Percentiles rank a stretch among this genome's conserved stretches.
phyloP scores from a whole-genome alignment of 2,797 vertebrate genomes.

The Chromis chromis region DNA sequence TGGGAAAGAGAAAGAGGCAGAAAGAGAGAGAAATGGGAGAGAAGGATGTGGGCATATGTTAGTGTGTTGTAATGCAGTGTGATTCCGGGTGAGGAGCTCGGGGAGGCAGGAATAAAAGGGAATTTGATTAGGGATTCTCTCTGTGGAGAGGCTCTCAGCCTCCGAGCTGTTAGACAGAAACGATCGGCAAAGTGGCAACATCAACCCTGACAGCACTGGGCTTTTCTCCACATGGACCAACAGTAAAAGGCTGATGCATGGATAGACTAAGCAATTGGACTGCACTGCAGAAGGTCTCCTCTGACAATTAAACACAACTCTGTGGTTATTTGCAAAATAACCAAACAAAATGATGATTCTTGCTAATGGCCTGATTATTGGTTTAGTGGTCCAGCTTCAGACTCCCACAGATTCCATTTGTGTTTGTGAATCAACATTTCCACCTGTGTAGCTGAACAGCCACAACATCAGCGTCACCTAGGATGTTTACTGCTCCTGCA shows the following conservation, averaged over 20 bases:
- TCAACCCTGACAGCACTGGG: conserved; percentile 79
- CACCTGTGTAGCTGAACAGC: conserved; percentile 33
- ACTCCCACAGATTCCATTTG: conserved; percentile 30
- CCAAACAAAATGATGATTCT: conserved; percentile 18
- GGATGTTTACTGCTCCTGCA: conserved; percentile 23
- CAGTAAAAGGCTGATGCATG: conserved; percentile 73
- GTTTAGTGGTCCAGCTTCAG: conserved; percentile 16
- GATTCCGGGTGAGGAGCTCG: conserved; percentile 78
- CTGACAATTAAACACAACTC: conserved; percentile 41
- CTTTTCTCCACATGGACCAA: conserved; percentile 78
- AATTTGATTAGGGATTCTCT: conserved; percentile 86
- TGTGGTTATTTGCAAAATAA: conserved; percentile 30
- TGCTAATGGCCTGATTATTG: conserved; percentile 33
- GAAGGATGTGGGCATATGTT: conserved; percentile 75
- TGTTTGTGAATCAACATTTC: conserved; percentile 31
- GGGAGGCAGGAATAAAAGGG: conserved; percentile 83
- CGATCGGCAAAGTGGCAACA: conserved; percentile 83
- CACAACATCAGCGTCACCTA: conserved; percentile 21
- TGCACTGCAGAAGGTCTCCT: conserved; percentile 64
- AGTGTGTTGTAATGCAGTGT: conserved; percentile 81
- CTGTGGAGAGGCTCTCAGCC: conserved; percentile 83
- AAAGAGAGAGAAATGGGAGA: conserved; percentile 48
- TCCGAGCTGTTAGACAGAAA: conserved; percentile 83
- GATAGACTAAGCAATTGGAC: conserved; percentile 72
- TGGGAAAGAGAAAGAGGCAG: conserved; percentile 37